Evolutionary conservation across 1,140 invertebrate genomes (phyloP).

Genomic region (Kradibia gibbosae): DNA sequence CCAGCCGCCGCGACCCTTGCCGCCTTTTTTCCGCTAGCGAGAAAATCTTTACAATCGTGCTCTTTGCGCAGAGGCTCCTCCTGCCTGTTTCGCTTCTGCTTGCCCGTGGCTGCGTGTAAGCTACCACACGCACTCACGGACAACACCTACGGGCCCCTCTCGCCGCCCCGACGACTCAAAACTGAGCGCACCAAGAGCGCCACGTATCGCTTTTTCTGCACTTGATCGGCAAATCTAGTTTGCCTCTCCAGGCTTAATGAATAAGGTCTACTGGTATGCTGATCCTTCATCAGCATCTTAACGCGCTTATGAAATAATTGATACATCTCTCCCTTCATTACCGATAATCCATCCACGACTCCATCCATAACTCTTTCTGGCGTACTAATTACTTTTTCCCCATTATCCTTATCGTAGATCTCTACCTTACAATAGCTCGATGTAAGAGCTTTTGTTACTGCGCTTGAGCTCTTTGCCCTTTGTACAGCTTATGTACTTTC

Average conservation of each 20-base stretch:
- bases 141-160: not conserved
- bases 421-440: too few species aligned
- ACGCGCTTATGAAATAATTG: constrained; percentile 58
- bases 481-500: too few species aligned
- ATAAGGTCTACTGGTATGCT: constrained; percentile 62
- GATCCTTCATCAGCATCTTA: constrained; percentile 68
- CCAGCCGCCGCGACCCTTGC: not conserved
- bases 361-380: too few species aligned
- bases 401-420: too few species aligned
- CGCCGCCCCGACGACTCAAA: too few species aligned
- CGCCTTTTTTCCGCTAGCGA: not conserved
- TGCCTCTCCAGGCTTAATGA: not conserved
- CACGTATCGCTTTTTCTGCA: not conserved
- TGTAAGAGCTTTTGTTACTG: too few species aligned
- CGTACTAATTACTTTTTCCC: too few species aligned
- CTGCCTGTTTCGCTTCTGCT: not conserved
- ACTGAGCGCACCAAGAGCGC: not conserved
- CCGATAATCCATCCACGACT: too few species aligned
- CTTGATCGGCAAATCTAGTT: constrained; percentile 21
- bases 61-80: not conserved
- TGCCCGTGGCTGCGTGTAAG: too few species aligned
- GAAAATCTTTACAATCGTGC: not conserved
- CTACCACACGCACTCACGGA: too few species aligned
- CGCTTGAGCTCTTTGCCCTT: too few species aligned
- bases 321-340: too few species aligned